Base-by-base conservation (phyloP, 2,888 invertebrate species). In the Drosophila rellima region DNA sequence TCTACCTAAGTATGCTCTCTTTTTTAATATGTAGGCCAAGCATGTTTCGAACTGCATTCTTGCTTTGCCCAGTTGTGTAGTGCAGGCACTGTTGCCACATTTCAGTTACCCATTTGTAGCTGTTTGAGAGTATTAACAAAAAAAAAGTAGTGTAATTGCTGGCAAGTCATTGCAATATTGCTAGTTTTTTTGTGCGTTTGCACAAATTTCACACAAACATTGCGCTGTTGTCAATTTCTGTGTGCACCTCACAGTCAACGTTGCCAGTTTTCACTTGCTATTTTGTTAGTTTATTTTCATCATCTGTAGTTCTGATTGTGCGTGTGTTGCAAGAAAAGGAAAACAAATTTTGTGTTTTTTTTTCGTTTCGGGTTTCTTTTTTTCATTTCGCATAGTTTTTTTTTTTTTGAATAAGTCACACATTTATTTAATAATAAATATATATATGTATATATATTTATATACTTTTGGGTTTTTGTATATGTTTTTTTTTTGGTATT, bases 361-460 rank as follows among this genome's bases (percentile, higher is more conserved):
- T 61, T 54, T 48, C 31, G 35, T 60, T 62, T 56, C 44, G 55
- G 61, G 65, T 72, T 65, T 70, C 65, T 68, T 47, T 64, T 70
- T 57, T 56, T 54, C 66, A 64, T 52, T 79, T 79, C 52, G 76
- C 76, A 74, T 70, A 57, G 68, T 71, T 80, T 45, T 60, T 66
- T 52, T 66, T 50, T 67, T 82, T 77, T 67, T 71, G 74, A 86
- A 80, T 88, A 88, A 79, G 81, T 87, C 87, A 86, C 84, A 87
- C 87, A 87, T 82, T 79, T 86, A 75, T 82, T 84, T 69, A 73
- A 75, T 74, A 68, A 80, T 75, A 74, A 73, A 73, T 70, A 82
- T 77, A 82, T 77, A 82, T 79, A 73, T 65, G 57, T 67, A 56
- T 70, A 59, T 71, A 57, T 63, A 57, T 72, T 33, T 45, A 51